Base-by-base conservation (phyloP, 2,113 vertebrate species). In the Seriola quinqueradiata region DNA sequence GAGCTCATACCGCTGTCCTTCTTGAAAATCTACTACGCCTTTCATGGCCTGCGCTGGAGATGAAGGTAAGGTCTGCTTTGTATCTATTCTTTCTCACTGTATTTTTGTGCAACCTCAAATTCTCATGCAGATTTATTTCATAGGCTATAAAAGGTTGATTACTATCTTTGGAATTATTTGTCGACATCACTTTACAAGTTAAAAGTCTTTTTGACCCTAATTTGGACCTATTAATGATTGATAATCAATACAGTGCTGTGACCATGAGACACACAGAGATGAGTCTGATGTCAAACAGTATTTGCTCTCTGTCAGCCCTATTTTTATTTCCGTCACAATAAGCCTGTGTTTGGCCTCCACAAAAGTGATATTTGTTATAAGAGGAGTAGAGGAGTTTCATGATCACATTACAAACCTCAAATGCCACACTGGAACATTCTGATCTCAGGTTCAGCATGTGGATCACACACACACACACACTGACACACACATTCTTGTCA, bases 351-450 rank as follows among this genome's bases (percentile, higher is more conserved):
- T 54, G 61, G 11, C 16, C 36, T 3, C 32, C 79, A 87, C 86
- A 90, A 85, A 86, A 75, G 87, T 11, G 4, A 71, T 74, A 77
- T 82, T 87, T 86, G 83, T 90, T 58, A 57, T 64, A 19, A 77
- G 67, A 32, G 73, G 60, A 23, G 65, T 25, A 1, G 63, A 42
- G 28, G 17, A 57, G 78, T 71, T 72, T 36, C 13, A 63, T 19
- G 77, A 82, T 88, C 86, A 85, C 78, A 13, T 81, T 82, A 54
- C 74, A 67, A 83, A 87, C 82, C 77, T 68, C 75, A 84, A 82
- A 89, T 61, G 69, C 58, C 60, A 52, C 75, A 71, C 32, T 70
- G 81, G 87, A 86, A 88, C 87, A 85, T 87, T 88, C 75, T 77
- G 87, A 81, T 91, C 87, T 77, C 58, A 75, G 75, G 66, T 75